phyloP scores from a whole-genome alignment of 2,113 vertebrate genomes.

The Parotia lawesii region DNA sequence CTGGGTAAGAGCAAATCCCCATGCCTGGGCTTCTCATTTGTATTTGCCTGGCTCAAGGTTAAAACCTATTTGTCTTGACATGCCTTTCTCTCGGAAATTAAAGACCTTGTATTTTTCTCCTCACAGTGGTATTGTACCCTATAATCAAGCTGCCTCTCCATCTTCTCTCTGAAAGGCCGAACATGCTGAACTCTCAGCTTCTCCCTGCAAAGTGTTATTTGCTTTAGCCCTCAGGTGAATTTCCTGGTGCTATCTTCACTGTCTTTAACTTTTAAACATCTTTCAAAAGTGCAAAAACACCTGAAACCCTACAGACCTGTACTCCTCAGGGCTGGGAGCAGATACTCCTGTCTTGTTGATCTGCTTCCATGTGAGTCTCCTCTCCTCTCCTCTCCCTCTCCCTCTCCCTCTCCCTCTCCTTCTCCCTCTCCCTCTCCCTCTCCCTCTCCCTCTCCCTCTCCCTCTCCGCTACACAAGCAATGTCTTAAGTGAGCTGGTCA shows the following conservation, averaged over 20 bases:
- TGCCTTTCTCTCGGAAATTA: constrained; percentile 5
- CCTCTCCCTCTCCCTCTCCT: not conserved
- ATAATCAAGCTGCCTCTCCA: constrained; percentile 4
- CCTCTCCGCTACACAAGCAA: not conserved
- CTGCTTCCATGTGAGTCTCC: not conserved
- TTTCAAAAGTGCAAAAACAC: not conserved
- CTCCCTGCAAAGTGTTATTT: not conserved
- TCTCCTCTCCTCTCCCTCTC: not conserved
- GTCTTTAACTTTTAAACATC: not conserved
- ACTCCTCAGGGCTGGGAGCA: not conserved
- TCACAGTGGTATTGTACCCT: not conserved
- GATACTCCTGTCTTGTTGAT: not conserved
- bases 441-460: too few species aligned
- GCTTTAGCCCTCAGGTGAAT: not conserved
- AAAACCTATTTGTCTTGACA: not conserved
- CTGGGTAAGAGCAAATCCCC: not conserved
- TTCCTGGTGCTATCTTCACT: not conserved
- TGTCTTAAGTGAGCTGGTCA: not conserved
- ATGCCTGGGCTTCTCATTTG: not conserved
- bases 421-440: not conserved
- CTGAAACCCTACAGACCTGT: not conserved
- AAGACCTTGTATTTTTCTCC: not conserved
- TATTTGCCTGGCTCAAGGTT: not conserved
- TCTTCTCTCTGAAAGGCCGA: not conserved
- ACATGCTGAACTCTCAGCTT: not conserved